phyloP scores from a whole-genome alignment of 2,797 vertebrate genomes.

The Hippoglossus hippoglossus region DNA sequence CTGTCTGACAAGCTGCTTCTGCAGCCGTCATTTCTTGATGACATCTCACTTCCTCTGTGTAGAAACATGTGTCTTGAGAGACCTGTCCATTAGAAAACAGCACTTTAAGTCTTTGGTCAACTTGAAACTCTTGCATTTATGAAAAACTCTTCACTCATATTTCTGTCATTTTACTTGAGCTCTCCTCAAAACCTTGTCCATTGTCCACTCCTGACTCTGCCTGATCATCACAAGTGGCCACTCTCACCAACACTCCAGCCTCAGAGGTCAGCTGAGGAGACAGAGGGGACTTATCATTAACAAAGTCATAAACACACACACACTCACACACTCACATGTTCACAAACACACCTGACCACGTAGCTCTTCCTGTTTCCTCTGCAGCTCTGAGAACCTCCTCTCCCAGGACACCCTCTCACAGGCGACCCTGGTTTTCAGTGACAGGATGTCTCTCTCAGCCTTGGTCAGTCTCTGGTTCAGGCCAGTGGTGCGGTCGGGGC shows the following conservation, averaged over 20 bases:
- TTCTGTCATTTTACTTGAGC: constrained; percentile 58
- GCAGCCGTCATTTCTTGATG: constrained; percentile 44
- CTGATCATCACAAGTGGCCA: constrained; percentile 30
- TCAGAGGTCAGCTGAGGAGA: constrained; percentile 66
- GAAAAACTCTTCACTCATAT: neutral
- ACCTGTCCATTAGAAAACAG: constrained; percentile 44
- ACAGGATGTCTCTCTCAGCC: constrained; percentile 84
- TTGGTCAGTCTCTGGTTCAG: constrained; percentile 80
- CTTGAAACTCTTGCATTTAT: neutral
- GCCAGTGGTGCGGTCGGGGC: constrained; percentile 59
- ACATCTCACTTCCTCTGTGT: constrained; percentile 43
- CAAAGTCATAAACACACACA: neutral
- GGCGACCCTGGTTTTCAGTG: constrained; percentile 81
- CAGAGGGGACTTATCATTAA: neutral
- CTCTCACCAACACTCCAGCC: constrained; percentile 44
- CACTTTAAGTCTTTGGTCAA: neutral
- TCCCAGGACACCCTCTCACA: constrained; percentile 83
- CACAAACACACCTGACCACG: constrained; percentile 77
- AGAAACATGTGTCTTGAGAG: constrained; percentile 28
- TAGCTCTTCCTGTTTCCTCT: constrained; percentile 81
- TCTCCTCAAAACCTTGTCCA: constrained; percentile 61
- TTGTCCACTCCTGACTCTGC: constrained; percentile 63
- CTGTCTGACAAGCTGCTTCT: constrained; percentile 56
- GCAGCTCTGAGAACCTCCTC: constrained; percentile 77
- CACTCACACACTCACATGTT: neutral